Evolutionary conservation across 2,888 invertebrate genomes (phyloP), one percentile per base, ranked within the genome.

Genomic region (Pammene aurita): DNA sequence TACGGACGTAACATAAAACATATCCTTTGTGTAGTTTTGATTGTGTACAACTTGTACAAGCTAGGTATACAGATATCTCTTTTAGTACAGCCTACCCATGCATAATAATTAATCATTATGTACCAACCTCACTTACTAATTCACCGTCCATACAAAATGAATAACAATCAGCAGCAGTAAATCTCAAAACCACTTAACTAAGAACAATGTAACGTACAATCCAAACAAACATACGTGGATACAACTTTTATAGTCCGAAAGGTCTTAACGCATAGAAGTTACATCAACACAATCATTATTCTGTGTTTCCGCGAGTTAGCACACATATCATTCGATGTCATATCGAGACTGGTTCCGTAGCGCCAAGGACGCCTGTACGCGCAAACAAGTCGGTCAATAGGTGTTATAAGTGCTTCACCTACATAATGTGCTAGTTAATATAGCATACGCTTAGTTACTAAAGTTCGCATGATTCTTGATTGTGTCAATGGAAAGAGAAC

Each of bases 161-260:
- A 57, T 41, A 57, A 57, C 11, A 42, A 57, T 57, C 18, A 16
- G 57, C 41, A 11, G 57, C 57, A 16, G 18, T 57, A 57, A 57
- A 57, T 57, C 57, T 57, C 13, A 42, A 57, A 41, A 42, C 57
- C 57, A 18, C 42, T 58, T 58, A 58, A 44, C 57, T 58, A 44
- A n/a, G 57, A 44, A 44, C 57, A 44, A 58, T 42, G 58, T 44
- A 57, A 41, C 56, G 11, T 41, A 18, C 35, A 57, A 44, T 58
- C 26, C n/a, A 44, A 44, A 58, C 44, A 26, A 46, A 34, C 34
- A 13, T 10, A 10, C n/a, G 44, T 42, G 18, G 42, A 57, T 57
- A 42, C 13, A 26, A 26, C 11, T 41, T 16, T 13, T 11, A 10
- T 16, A 41, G 10, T 35, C 38, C 56, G 10, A 16, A 57, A 13